Percentiles rank a stretch among this genome's conserved stretches.
phyloP scores from a whole-genome alignment of 2,888 invertebrate species.

The Heteromurus nitidus region DNA sequence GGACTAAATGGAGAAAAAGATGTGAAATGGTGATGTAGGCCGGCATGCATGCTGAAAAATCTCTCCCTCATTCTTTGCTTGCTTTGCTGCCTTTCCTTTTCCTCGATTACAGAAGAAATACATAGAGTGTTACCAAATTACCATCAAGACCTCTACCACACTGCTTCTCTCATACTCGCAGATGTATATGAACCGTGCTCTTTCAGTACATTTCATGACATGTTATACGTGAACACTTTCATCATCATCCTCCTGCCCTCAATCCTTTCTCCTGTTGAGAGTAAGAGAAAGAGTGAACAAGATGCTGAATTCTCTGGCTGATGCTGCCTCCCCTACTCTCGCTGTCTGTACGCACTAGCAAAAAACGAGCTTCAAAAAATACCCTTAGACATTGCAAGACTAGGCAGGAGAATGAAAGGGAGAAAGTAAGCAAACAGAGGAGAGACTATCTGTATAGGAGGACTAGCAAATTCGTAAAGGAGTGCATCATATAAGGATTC shows the following conservation, averaged over 20 bases:
- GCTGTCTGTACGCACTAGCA: too few species aligned
- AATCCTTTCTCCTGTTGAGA: conserved; percentile 54
- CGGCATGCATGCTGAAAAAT: conserved; percentile 65
- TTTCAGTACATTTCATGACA: conserved; percentile 27
- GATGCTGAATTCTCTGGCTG: conserved; percentile 24
- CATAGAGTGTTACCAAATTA: conserved; percentile 19
- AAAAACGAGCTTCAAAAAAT: neutral
- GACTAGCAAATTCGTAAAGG: too few species aligned
- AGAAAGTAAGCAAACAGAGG: too few species aligned
- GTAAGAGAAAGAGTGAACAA: conserved; percentile 23
- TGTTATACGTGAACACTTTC: conserved; percentile 43
- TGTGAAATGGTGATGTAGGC: conserved; percentile 67
- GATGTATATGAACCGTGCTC: conserved; percentile 26
- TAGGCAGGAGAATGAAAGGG: too few species aligned
- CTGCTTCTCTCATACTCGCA: neutral
- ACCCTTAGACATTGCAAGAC: neutral
- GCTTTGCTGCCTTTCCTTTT: conserved; percentile 22
- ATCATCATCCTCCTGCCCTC: conserved; percentile 65
- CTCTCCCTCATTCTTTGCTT: conserved; percentile 37
- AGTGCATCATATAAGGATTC: too few species aligned
- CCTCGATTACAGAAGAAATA: conserved; percentile 27
- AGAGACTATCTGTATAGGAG: too few species aligned
- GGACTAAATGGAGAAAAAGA: conserved; percentile 69
- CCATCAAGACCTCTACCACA: neutral
- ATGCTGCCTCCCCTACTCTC: conserved; percentile 53